Base-by-base conservation (phyloP, 2,797 vertebrate genomes). In the Dermochelys coriacea region DNA sequence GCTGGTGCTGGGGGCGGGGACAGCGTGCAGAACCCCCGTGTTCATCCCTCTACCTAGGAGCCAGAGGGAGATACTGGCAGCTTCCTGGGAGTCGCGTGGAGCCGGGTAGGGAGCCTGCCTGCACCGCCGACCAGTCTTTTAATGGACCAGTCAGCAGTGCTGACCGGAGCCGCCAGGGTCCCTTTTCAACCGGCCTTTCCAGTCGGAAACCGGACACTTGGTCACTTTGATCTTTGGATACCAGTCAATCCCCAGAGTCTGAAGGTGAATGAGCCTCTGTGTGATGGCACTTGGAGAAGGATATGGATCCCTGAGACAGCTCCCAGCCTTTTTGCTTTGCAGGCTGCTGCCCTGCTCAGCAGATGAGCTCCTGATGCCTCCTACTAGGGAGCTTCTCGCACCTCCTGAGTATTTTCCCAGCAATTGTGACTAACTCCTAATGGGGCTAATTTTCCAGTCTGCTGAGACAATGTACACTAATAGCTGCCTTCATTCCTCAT, bases 401-500 rank as follows among this genome's bases (percentile, higher is more conserved):
- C 88, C 87, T 78, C 93, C 3, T 0, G 83, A 89, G 86, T 78
- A 54, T 82, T 59, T 96, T 94, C 96, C 94, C 92, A 90, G 94
- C 90, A 94, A 57, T 68, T 41, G 78, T 1, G 86, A 27, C 47
- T 79, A 88, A 25, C 61, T 31, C 86, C 10, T 75, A 86, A 52
- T 80, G 91, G 92, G 87, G 47, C 79, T 95, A 52, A 64, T 92
- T 94, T 87, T 94, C 87, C 94, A 87, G 94, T 55, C 83, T 85
- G 91, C 83, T 11, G 93, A 71, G 74, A 45, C 37, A 91, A 95
- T 92, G 23, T 68, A 41, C 74, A 57, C 87, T 93, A 94, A 96
- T 95, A 93, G 84, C 91, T 78, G 92, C 87, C 94, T 89, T 94
- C 93, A 75, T 90, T 90, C 79, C 51, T 12, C 49, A 94, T 92